Evolutionary conservation across 1,140 invertebrate species (phyloP).

Genomic region (Drosophila busckii): DNA sequence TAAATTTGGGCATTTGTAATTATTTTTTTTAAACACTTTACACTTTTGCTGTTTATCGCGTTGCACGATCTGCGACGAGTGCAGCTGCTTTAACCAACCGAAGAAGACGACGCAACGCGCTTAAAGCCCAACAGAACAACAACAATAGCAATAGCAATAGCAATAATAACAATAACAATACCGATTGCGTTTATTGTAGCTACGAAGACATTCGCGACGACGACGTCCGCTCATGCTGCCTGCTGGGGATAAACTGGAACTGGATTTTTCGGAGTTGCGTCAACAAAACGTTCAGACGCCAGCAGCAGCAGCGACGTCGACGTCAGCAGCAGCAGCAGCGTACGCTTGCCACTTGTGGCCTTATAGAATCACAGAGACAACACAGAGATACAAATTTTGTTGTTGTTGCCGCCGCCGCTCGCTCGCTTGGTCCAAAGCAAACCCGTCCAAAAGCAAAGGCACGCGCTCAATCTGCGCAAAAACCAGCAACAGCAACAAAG

Average conservation of each 20-base stretch:
- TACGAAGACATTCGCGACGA: constrained; percentile 28
- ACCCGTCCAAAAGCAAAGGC: constrained; percentile 37
- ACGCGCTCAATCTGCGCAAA: constrained; percentile 35
- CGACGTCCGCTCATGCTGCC: constrained; percentile 78
- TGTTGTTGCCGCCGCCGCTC: no score
- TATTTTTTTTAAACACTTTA: no score
- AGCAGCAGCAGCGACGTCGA: not conserved
- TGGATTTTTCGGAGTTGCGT: constrained; percentile 75
- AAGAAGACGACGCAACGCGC: not conserved
- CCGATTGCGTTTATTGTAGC: constrained; percentile 5
- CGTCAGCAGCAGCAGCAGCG: constrained; percentile 1
- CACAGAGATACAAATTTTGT: no score
- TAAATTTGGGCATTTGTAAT: no score
- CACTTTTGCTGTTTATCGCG: no score
- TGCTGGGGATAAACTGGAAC: constrained; percentile 78
- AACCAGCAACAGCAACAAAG: not conserved
- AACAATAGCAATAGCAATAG: constrained; percentile 13
- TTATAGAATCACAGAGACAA: constrained; percentile 65
- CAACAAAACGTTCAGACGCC: constrained; percentile 23
- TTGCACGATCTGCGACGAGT: no score
- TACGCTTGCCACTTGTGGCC: constrained; percentile 39
- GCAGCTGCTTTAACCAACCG: no score
- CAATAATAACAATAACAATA: constrained; percentile 25
- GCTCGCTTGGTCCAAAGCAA: constrained; percentile 31
- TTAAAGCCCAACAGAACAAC: not conserved